A percentile compares a stretch with the other conserved stretches of the same genome.
Conservation (phyloP, 2,888 invertebrate species). For the Drosophila putrida region DNA sequence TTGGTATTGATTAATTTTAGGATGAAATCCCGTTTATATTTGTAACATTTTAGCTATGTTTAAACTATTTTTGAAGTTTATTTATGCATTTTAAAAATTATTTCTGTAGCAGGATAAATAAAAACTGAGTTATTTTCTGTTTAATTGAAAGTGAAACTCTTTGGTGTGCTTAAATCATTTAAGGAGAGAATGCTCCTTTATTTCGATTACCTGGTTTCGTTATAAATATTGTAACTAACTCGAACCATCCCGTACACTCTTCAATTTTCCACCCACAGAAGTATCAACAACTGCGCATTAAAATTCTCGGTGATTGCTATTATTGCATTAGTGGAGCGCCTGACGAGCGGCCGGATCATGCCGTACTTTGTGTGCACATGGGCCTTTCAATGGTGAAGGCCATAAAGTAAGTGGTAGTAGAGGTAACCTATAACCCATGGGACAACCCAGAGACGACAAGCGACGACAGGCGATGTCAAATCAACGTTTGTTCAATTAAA, state of each 20-base stretch:
- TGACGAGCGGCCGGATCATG: constrained; percentile 95
- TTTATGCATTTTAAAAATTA: no score
- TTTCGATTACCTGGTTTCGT: constrained; percentile 42
- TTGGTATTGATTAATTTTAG: no score
- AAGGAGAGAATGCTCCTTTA: constrained; percentile 6
- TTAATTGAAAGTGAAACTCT: no score
- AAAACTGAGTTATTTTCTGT: no score
- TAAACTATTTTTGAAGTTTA: no score
- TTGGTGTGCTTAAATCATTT: neutral
- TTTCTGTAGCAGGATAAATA: no score
- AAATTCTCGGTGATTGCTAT: constrained; percentile 98
- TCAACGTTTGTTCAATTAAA: constrained; percentile 77
- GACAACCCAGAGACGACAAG: constrained; percentile 19
- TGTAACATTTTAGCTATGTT: no score
- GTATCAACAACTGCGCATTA: constrained; percentile 97
- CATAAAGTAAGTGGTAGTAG: constrained; percentile 91
- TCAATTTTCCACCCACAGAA: constrained; percentile 87
- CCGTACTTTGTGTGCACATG: constrained; percentile 97
- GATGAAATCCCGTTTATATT: no score
- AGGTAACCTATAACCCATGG: neutral
- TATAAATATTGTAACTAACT: constrained; percentile 28
- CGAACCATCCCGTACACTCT: neutral
- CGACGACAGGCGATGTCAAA: constrained; percentile 60
- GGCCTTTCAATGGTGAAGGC: constrained; percentile 98
- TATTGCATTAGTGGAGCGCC: constrained; percentile 99